phyloP scores from a whole-genome alignment of 1,140 invertebrate genomes.

The Formica selysi region DNA sequence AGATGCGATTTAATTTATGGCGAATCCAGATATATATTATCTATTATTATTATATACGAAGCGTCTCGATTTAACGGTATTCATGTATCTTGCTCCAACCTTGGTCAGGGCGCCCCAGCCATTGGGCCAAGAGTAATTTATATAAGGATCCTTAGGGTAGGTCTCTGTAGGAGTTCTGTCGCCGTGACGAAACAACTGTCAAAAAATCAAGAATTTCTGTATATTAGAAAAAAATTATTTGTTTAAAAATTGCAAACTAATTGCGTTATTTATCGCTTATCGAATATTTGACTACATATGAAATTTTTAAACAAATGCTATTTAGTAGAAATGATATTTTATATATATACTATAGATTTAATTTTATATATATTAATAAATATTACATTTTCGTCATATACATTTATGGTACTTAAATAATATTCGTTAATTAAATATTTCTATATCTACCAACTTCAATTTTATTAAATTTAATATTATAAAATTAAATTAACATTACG shows the following conservation, averaged over 20 bases:
- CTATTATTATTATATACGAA: not conserved
- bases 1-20: conserved; percentile 23
- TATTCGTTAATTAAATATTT: conserved; percentile 13
- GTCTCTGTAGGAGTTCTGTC: conserved; percentile 90
- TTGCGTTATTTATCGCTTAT: not conserved
- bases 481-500: conserved; percentile 15
- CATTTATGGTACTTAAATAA: not conserved
- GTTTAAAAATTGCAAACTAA: not conserved
- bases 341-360: not conserved
- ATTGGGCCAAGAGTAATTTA: conserved; percentile 89
- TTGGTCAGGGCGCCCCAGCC: conserved; percentile 91
- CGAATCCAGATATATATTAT: conserved; percentile 3
- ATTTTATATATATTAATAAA: conserved; percentile 2
- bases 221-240: not conserved
- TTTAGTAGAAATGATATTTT: not conserved
- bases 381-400: not conserved
- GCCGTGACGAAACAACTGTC: conserved; percentile 91
- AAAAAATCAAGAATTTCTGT: conserved; percentile 28
- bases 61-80: not conserved
- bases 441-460: conserved; percentile 3
- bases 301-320: not conserved
- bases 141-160: conserved; percentile 91
- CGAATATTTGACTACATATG: conserved; percentile 2
- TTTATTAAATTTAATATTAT: not conserved
- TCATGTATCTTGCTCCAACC: conserved; percentile 85